Conservation (phyloP, 35 echinoderm and acorn worm species). For the Apostichopus parvimensis region DNA sequence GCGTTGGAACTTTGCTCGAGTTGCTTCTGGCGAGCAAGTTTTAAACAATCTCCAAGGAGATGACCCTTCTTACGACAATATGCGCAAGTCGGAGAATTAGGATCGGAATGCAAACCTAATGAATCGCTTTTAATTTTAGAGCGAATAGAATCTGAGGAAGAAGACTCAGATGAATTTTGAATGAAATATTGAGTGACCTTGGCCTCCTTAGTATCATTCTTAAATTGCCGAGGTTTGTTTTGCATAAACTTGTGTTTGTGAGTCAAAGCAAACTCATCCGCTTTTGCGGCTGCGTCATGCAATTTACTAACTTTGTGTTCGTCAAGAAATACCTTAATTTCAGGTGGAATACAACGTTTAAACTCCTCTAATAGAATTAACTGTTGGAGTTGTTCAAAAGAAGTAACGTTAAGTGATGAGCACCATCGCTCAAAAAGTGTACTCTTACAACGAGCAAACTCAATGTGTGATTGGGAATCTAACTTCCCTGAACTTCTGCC, state of each 20-base stretch:
- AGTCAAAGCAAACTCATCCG: conserved; percentile 23
- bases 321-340: neutral
- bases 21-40: neutral
- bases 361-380: conserved; percentile 16
- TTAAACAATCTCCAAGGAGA: neutral
- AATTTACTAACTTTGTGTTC: neutral
- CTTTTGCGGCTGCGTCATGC: neutral
- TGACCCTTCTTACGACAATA: neutral
- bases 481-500: neutral
- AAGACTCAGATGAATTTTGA: neutral
- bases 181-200: neutral
- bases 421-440: conserved; percentile 24
- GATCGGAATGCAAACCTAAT: neutral
- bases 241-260: neutral
- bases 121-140: no score
- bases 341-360: neutral
- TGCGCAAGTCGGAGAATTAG: neutral
- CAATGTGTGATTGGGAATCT: conserved; percentile 5
- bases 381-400: neutral
- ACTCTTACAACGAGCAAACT: conserved; percentile 32
- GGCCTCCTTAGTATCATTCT: no score
- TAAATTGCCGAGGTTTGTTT: no score
- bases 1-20: neutral
- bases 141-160: no score
- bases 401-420: neutral